phyloP scores from a whole-genome alignment of 2,888 invertebrate species.

The Eupithecia abbreviata region DNA sequence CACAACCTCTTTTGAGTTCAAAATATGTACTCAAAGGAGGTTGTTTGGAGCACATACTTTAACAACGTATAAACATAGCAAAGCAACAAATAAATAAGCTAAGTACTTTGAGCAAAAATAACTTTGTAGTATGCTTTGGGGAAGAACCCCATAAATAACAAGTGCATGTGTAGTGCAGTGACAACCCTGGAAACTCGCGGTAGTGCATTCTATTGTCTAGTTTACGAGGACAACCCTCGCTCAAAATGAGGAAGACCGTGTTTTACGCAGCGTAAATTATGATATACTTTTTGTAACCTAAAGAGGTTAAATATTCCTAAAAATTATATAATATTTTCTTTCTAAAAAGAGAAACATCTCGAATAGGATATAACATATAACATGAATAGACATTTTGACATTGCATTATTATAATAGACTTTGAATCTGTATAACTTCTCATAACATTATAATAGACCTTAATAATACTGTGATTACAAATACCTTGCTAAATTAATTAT shows the following conservation, averaged over 20 bases:
- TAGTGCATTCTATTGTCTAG: conserved; percentile 24
- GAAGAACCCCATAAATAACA: conserved; percentile 19
- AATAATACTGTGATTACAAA: no score
- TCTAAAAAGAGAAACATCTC: no score
- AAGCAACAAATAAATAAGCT: conserved; percentile 1
- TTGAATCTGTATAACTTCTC: no score
- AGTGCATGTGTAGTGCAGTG: conserved; percentile 22
- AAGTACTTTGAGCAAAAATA: conserved; percentile 12
- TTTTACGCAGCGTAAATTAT: not conserved
- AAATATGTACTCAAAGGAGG: no score
- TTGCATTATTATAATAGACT: no score
- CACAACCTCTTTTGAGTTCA: not conserved
- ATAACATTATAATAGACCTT: no score
- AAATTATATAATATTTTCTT: no score
- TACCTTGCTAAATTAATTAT: no score
- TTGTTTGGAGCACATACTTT: not conserved
- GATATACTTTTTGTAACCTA: not conserved
- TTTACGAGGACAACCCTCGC: conserved; percentile 1
- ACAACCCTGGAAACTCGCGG: conserved; percentile 22
- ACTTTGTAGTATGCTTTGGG: not conserved
- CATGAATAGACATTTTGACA: no score
- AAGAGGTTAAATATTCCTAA: not conserved
- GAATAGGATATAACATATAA: no score
- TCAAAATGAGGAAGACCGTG: conserved; percentile 2
- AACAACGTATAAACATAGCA: not conserved